Percentiles rank a stretch among this genome's conserved stretches.
These are phyloP conservation scores for Eupsilia transversa DNA, from an alignment of 2,888 invertebrate genomes.

Conservation along the genomic window DNA sequence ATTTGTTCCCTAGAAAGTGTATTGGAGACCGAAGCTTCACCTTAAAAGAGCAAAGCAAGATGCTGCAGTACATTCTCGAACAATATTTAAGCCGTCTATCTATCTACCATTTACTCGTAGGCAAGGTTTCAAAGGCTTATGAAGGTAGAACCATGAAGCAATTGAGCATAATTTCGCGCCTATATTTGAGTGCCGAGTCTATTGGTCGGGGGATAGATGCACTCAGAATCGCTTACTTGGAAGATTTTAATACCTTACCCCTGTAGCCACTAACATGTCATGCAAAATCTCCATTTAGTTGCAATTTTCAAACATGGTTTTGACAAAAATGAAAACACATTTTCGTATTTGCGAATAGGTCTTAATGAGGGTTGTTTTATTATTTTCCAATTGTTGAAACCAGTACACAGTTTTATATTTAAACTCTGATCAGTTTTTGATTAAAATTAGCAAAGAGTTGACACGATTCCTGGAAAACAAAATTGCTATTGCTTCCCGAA, in stretches of 20 bases:
- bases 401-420: background rate
- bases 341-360: background rate
- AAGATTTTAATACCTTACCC: conserved; percentile 31
- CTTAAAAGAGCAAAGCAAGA: background rate
- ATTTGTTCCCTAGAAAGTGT: background rate
- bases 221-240: conserved; percentile 27
- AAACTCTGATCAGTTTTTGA: background rate
- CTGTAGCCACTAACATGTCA: background rate
- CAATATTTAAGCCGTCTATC: background rate
- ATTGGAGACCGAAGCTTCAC: background rate
- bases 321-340: background rate
- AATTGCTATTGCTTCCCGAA: background rate
- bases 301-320: background rate
- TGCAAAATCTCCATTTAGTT: background rate
- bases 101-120: background rate
- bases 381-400: too few species aligned
- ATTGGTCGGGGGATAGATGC: conserved; percentile 9
- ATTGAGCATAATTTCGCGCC: conserved; percentile 26
- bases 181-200: background rate
- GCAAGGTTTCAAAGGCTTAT: conserved; percentile 28
- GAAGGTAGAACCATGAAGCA: background rate
- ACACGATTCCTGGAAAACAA: background rate
- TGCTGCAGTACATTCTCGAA: background rate
- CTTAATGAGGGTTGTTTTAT: background rate
- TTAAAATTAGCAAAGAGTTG: background rate